Evolutionary conservation across 2,797 vertebrate species (phyloP).

Genomic region (Hyperoplus immaculatus): DNA sequence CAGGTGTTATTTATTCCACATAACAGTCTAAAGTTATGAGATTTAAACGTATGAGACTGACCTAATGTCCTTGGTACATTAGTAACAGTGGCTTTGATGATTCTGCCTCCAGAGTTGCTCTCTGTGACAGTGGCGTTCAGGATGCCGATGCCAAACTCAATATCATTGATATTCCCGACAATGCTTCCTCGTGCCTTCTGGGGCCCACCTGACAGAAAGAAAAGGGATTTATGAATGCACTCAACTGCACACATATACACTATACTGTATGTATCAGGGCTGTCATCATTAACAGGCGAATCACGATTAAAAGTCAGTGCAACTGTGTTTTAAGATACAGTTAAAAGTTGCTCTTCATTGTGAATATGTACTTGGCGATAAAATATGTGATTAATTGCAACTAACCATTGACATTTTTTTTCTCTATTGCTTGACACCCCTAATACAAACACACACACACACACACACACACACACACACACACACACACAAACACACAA

Average conservation of each 20-base stretch:
- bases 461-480: too few species aligned
- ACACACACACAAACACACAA: too few species aligned
- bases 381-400: too few species aligned
- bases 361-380: too few species aligned
- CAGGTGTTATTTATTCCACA: background rate
- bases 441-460: too few species aligned
- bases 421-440: too few species aligned
- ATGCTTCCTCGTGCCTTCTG: slow-evolving; percentile 92
- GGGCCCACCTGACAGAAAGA: slow-evolving; percentile 88
- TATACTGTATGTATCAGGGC: background rate
- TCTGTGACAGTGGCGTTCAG: slow-evolving; percentile 91
- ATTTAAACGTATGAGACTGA: slow-evolving; percentile 69
- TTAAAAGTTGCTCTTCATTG: too few species aligned
- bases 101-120: slow-evolving; percentile 79
- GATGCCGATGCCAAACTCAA: slow-evolving; percentile 93
- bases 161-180: slow-evolving; percentile 93
- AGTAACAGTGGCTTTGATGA: slow-evolving; percentile 90
- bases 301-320: too few species aligned
- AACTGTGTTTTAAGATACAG: too few species aligned
- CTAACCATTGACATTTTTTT: too few species aligned
- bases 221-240: background rate
- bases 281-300: too few species aligned
- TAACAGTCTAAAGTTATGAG: background rate
- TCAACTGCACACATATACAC: background rate
- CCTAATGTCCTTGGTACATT: slow-evolving; percentile 93